phyloP scores from a whole-genome alignment of 2,888 invertebrate genomes.

The Caenorhabditis zanzibari region DNA sequence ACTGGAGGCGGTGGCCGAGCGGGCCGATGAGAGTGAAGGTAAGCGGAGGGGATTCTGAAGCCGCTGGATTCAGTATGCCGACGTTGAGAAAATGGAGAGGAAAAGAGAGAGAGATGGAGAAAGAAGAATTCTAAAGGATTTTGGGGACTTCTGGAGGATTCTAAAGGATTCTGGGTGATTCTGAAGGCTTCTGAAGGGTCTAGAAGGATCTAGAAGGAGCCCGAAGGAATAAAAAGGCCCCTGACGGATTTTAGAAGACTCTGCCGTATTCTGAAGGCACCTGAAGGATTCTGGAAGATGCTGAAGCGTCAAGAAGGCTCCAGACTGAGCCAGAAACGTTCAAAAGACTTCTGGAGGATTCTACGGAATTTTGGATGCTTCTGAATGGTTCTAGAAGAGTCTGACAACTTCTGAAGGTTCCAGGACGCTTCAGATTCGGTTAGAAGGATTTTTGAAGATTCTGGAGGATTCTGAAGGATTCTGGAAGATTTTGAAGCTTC shows the following conservation, averaged over 20 bases:
- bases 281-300: not conserved
- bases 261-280: not conserved
- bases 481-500: not conserved
- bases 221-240: not conserved
- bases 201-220: not conserved
- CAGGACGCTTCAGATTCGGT: not conserved
- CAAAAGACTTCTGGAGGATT: not conserved
- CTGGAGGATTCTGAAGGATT: not conserved
- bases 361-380: not conserved
- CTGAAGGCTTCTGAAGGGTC: not conserved
- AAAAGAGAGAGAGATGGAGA: not conserved
- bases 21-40: slow-evolving; percentile 62
- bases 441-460: not conserved
- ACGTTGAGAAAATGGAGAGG: not conserved
- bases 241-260: not conserved
- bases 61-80: no score
- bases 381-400: not conserved
- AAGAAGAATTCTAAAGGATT: not conserved
- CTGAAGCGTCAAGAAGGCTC: no score
- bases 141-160: not conserved
- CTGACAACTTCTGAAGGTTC: not conserved
- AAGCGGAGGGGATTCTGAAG: slow-evolving; percentile 1
- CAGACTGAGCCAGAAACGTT: no score
- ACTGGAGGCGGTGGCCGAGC: slow-evolving; percentile 62
- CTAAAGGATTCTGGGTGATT: not conserved